phyloP scores from a whole-genome alignment of 1,140 invertebrate species.

The Drosophila eugracilis region DNA sequence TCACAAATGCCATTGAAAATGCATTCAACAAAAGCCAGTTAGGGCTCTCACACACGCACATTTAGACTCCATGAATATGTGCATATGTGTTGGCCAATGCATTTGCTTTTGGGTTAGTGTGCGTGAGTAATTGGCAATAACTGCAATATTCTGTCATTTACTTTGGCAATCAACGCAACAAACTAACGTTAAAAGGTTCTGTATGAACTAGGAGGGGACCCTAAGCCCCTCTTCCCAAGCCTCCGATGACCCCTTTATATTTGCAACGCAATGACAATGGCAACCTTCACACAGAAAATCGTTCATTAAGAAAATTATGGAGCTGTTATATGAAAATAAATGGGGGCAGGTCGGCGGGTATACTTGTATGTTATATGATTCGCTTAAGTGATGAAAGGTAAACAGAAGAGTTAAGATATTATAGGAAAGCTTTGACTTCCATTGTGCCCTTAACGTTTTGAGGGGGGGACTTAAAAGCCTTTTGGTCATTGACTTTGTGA shows the following conservation, averaged over 20 bases:
- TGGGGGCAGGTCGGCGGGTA: slow-evolving; percentile 18
- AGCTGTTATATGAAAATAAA: slow-evolving; percentile 39
- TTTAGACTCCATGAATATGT: slow-evolving; percentile 18
- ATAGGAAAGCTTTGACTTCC: neutral
- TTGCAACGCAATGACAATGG: slow-evolving; percentile 52
- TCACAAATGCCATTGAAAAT: slow-evolving; percentile 80
- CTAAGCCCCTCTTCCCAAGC: neutral
- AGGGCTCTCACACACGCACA: slow-evolving; percentile 53
- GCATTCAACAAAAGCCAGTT: slow-evolving; percentile 61
- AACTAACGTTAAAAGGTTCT: slow-evolving; percentile 40
- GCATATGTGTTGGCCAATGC: slow-evolving; percentile 10
- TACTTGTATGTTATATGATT: slow-evolving; percentile 24
- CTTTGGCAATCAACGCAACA: slow-evolving; percentile 61
- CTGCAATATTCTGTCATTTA: slow-evolving; percentile 66
- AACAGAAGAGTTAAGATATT: neutral
- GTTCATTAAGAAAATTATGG: slow-evolving; percentile 80
- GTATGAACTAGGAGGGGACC: neutral
- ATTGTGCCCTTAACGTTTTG: neutral
- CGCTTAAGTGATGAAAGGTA: slow-evolving; percentile 4
- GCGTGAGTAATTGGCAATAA: slow-evolving; percentile 47
- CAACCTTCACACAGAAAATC: slow-evolving; percentile 84
- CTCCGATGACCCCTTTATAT: slow-evolving; percentile 22
- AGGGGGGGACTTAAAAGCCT: too few relatives aligned
- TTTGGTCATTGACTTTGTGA: neutral
- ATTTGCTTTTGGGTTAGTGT: neutral